Evolutionary conservation across 37 sponge, comb jelly and placozoan genomes (phyloP), one percentile per base, ranked within the genome.

Genomic region (Ephydatia muelleri): DNA sequence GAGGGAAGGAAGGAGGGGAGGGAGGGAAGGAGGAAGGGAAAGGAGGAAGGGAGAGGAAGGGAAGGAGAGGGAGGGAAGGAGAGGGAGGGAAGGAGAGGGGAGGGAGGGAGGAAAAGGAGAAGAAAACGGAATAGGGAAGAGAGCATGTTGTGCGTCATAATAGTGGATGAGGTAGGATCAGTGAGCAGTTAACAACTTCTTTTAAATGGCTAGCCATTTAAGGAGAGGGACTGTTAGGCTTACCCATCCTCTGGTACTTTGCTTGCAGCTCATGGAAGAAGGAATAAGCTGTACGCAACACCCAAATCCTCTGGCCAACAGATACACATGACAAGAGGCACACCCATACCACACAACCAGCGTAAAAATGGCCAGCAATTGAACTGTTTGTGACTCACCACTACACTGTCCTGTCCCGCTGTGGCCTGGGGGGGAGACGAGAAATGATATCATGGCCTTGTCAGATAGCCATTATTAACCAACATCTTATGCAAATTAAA

Each of bases 351-450:
- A 25, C 27, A 43, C 6, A 43, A 6, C 43, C 6, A 43, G 6
- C 3, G 43, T 16, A 57, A 57, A 57, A 4, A 57, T 57, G 9
- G 57, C 19, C 57, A 43, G 19, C 57, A 57, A 57, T 11, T 57
- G 57, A 57, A 57, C 19, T 8, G 32, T 21, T 19, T 40, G 32
- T 73, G 1, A 73, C 90, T 89, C 67, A 96, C 96, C 86, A 96
- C 89, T 28, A 88, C 77, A 37, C 83, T 90, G 64, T 96, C 96
- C 65, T 96, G 96, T 11, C 96, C 96, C 49, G 88, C 96, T 38
- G 91, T 91, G 26, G 96, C 96, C 89, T 88, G 57, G 25, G 37
- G 76, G 19, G 47, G 33, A 49, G 13, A 82, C 5, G 31, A 1
- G 22, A 36, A 4, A 65, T 49, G 48, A 29, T 33, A 80, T 32